These are phyloP conservation scores for Cabera pusaria DNA, from an alignment of 2,888 invertebrate species.

Conservation along the genomic window DNA sequence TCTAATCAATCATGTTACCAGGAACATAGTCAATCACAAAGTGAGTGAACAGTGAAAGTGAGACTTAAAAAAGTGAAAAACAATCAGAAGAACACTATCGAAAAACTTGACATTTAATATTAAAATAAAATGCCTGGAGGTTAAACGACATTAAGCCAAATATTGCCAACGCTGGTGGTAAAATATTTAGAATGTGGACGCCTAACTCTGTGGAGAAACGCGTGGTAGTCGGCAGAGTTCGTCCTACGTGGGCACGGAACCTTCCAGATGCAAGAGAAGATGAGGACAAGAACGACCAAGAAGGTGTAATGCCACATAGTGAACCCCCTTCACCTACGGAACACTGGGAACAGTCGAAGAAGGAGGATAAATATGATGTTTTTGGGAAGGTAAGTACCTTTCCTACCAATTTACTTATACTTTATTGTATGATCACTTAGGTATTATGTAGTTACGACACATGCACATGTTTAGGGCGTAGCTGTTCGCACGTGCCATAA, in stretches of 20 bases:
- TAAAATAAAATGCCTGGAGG: conserved; percentile 8
- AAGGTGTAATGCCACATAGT: conserved; percentile 70
- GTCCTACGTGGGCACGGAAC: conserved; percentile 81
- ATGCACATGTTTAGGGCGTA: no score
- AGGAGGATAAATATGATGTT: conserved; percentile 81
- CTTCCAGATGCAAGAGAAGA: conserved; percentile 73
- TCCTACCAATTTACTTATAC: no score
- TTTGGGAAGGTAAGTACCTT: conserved; percentile 81
- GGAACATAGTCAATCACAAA: no score
- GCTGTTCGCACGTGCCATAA: no score
- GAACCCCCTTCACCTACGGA: conserved; percentile 74
- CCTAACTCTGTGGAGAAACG: conserved; percentile 82
- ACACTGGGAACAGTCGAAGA: conserved; percentile 65
- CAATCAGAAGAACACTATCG: no score
- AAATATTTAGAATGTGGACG: conserved; percentile 65
- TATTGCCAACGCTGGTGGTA: no score
- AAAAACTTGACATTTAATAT: neutral
- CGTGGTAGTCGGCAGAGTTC: conserved; percentile 82
- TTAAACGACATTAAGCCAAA: conserved; percentile 1
- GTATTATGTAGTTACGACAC: no score
- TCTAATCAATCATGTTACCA: no score
- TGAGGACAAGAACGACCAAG: conserved; percentile 66
- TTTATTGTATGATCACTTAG: no score
- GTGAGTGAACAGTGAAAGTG: no score
- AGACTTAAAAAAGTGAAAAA: no score